Evolutionary conservation across 2,797 vertebrate genomes (phyloP), one percentile per base, ranked within the genome.

Genomic region (Podarcis lilfordi): DNA sequence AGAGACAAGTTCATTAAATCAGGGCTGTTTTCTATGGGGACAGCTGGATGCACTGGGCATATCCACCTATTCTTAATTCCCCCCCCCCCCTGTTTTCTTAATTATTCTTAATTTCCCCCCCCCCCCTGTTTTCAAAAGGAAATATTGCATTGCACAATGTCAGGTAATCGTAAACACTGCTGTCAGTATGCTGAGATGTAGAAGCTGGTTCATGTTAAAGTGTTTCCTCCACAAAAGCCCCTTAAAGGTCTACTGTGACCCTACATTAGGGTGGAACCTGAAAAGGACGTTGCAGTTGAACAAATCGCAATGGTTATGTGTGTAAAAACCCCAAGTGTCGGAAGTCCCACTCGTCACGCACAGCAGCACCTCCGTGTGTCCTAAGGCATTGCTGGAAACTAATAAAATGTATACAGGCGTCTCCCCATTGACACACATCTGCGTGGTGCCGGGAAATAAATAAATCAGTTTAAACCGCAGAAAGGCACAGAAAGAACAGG

Each of bases 111-210:
- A 66, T 43, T 7, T 0, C 5, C 5, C 21, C 32, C 32, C 32
- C 32, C 32, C 0, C 5, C 5, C 21, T 64, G 7, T 35, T 66
- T 66, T 35, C 61, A n/a, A 78, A 85, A 77, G 61, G 35, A 32
- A 64, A 2, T 43, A 32, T 68, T 23, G 27, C 5, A 15, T 32
- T 79, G 25, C 66, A 25, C 32, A n/a, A n/a, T n/a, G n/a, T n/a
- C 89, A 87, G 94, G 86, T 40, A 84, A 90, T 94, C 93, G 93
- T 93, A 94, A 95, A 82, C 43, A 64, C 93, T 86, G 81, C 92
- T 94, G 3, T 95, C 29, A 25, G 32, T 66, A 84, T 89, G 91
- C 93, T 92, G 89, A 90, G 91, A 92, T 40, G 75, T 90, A 91
- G 92, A 91, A 86, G 88, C 77, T 55, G 27, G 23, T 35, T 64